Base-by-base conservation (phyloP, 2,113 vertebrate genomes). In the Heterotilapia buettikoferi region DNA sequence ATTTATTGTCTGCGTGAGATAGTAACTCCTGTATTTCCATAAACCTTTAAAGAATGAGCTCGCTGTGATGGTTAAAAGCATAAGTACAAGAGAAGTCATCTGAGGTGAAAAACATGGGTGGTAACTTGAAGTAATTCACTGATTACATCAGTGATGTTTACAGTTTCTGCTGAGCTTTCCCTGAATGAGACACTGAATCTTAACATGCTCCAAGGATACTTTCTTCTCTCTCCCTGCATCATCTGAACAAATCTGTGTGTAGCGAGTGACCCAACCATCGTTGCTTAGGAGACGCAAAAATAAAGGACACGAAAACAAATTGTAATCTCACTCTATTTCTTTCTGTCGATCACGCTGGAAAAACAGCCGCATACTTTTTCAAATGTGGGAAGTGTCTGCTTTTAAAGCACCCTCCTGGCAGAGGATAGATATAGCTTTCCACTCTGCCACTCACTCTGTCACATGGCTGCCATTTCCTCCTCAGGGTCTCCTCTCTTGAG, bases 361-460 rank as follows among this genome's bases (percentile, higher is more conserved):
- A 84, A 79, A 7, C 36, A 13, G 18, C 57, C 24, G 26, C 63
- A 21, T 18, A 24, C 33, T 71, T 92, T 80, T 88, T 38, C 73
- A 26, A 31, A 66, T 66, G 83, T 47, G 40, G 40, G 45, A 84
- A 83, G 85, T 52, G 68, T 85, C 45, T 57, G 79, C 38, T 73
- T 90, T 92, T 90, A 81, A 85, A 91, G 54, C 86, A 24, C 21
- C 53, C 87, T 83, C 38, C 84, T 90, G 89, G 88, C 91, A 88
- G 80, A 84, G 81, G 79, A 88, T 90, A 84, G 88, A 88, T 86
- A 81, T 85, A 89, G 84, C 88, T 93, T 93, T 95, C 89, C 87
- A 85, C 84, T 92, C 92, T 90, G 92, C 90, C 94, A 93, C 90
- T 93, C 92, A 90, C 79, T 84, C 68, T 94, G 94, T 94, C 92